Conservation (phyloP, 2,888 invertebrate species). For the Lydus trimaculatus region DNA sequence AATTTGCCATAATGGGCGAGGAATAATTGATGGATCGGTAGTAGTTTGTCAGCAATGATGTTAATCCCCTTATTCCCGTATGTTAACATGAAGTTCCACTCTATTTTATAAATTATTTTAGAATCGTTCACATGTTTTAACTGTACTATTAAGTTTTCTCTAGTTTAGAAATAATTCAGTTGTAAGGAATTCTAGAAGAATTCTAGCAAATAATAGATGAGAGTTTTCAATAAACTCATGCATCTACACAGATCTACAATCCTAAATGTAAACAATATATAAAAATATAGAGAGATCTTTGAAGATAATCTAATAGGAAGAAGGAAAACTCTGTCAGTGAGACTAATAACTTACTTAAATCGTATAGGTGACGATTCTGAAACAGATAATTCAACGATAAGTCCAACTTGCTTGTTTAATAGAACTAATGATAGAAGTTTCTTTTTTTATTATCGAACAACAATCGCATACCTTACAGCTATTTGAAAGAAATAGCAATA, state of each 20-base stretch:
- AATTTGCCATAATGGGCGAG: background rate
- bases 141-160: background rate
- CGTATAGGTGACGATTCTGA: constrained; percentile 48
- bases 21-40: background rate
- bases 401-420: background rate
- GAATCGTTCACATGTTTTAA: background rate
- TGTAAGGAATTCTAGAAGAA: background rate
- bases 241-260: background rate
- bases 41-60: background rate
- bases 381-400: constrained; percentile 39
- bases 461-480: background rate
- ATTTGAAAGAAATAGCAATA: background rate
- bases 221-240: background rate
- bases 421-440: background rate
- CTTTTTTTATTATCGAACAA: background rate
- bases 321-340: background rate
- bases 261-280: background rate
- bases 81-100: constrained; percentile 32
- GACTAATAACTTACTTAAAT: constrained; percentile 44
- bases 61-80: background rate
- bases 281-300: background rate
- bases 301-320: background rate
- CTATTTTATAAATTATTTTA: background rate
- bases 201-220: background rate
- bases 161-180: no score